Evolutionary conservation across 2,113 vertebrate genomes (phyloP).

Genomic region (Genyomyrus donnyi): DNA sequence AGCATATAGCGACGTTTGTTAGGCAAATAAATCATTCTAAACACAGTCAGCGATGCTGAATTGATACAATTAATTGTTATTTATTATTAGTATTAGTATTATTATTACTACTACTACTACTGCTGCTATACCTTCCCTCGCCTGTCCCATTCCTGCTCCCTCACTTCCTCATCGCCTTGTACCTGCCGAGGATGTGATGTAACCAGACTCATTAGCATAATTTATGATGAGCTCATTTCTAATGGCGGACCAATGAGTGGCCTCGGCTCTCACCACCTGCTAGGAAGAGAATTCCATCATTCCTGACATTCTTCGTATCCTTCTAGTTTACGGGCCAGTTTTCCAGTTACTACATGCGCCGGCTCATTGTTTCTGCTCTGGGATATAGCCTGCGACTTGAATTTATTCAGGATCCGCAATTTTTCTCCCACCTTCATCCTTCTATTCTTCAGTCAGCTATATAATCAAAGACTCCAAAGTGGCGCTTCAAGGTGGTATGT

Average conservation of each 20-base stretch:
- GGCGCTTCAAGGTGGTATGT: constrained; percentile 59
- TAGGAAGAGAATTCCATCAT: constrained; percentile 82
- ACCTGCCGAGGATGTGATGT: constrained; percentile 64
- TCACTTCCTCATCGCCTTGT: constrained; percentile 30
- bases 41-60: neutral
- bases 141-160: neutral
- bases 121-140: neutral
- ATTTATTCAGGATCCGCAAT: neutral
- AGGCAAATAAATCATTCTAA: neutral
- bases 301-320: constrained; percentile 76
- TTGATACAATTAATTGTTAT: neutral
- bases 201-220: constrained; percentile 59
- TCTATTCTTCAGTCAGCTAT: constrained; percentile 1
- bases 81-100: neutral
- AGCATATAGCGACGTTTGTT: neutral
- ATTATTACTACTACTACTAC: no score
- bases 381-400: constrained; percentile 22
- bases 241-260: constrained; percentile 59
- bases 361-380: neutral
- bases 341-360: constrained; percentile 14
- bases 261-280: constrained; percentile 76
- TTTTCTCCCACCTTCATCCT: neutral
- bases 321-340: constrained; percentile 50
- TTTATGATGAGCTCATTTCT: constrained; percentile 64
- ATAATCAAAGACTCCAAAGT: constrained; percentile 51